Conservation (phyloP, 2,888 invertebrate species). For the Orchestes rusci region DNA sequence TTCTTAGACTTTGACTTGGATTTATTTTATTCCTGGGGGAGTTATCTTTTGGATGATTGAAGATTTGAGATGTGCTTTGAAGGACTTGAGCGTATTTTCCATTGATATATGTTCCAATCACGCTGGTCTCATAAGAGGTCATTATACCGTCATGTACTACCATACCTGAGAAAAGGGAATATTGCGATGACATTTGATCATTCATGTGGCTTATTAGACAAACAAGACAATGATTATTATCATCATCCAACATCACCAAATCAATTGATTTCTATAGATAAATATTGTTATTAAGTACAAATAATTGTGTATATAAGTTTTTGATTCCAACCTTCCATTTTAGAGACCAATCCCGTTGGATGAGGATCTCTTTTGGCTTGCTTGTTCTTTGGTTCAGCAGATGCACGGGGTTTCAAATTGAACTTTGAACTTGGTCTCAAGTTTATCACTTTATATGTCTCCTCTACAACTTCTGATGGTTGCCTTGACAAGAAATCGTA, state of each 20-base stretch:
- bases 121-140: constrained; percentile 80
- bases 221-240: too few species aligned
- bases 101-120: constrained; percentile 81
- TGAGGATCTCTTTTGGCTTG: constrained; percentile 51
- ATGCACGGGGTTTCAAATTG: constrained; percentile 46
- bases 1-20: constrained; percentile 46
- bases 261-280: too few species aligned
- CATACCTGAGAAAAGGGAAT: constrained; percentile 13
- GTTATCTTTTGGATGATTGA: constrained; percentile 45
- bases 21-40: constrained; percentile 12
- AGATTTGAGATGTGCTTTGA: constrained; percentile 70
- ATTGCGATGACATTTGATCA: too few species aligned
- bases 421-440: constrained; percentile 61
- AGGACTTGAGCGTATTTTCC: constrained; percentile 84
- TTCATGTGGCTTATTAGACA: too few species aligned
- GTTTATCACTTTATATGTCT: constrained; percentile 78
- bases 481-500: constrained; percentile 80
- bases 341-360: constrained; percentile 75
- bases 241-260: too few species aligned
- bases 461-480: constrained; percentile 77
- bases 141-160: constrained; percentile 75
- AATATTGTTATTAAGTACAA: too few species aligned
- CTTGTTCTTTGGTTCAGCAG: constrained; percentile 37
- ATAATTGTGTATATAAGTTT: too few species aligned
- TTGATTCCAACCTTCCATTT: constrained; percentile 69